phyloP scores from a whole-genome alignment of 2,113 vertebrate genomes.

The Dromiciops gliroides region DNA sequence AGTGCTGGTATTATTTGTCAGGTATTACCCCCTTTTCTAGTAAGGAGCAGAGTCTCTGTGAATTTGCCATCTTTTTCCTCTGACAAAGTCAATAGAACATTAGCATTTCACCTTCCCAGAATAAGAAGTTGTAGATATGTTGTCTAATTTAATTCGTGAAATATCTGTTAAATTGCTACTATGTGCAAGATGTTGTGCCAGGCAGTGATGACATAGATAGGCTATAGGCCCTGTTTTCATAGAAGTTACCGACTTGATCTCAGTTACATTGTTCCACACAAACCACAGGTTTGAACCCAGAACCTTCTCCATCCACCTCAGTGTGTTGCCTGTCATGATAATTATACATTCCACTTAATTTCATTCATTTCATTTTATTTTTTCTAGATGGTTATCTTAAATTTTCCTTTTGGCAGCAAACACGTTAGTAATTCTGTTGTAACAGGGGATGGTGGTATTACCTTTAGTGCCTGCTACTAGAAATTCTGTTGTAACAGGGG shows the following conservation, averaged over 20 bases:
- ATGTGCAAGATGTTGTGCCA: neutral
- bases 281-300: neutral
- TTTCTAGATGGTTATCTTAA: neutral
- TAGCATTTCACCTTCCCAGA: neutral
- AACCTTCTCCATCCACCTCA: neutral
- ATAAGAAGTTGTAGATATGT: neutral
- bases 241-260: neutral
- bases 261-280: neutral
- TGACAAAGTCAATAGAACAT: neutral
- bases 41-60: neutral
- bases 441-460: neutral
- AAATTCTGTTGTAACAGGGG: neutral
- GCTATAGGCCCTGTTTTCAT: neutral
- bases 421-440: neutral
- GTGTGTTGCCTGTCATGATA: neutral
- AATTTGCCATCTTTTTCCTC: neutral
- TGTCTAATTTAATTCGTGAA: neutral
- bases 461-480: neutral
- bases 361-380: neutral
- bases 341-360: neutral
- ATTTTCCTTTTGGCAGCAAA: neutral
- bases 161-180: neutral
- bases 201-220: neutral
- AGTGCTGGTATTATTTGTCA: neutral
- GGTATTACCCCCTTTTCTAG: neutral